phyloP scores from a whole-genome alignment of 2,113 vertebrate species.

The Thalassarche chlororhynchos region DNA sequence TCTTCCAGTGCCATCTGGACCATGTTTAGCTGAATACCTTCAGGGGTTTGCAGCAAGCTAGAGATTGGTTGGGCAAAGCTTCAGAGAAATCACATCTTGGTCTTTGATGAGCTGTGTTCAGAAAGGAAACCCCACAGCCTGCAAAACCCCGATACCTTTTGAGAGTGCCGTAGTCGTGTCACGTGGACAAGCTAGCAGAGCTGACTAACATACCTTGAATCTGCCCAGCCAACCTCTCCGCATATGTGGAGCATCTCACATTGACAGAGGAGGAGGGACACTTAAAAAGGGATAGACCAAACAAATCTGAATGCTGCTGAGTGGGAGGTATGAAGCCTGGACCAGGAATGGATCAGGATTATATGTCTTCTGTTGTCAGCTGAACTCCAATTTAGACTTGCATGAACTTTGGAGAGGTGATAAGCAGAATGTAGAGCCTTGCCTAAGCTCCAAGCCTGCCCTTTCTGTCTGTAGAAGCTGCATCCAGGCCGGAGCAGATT shows the following conservation, averaged over 20 bases:
- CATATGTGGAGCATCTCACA: background rate
- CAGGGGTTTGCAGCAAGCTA: background rate
- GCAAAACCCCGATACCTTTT: background rate
- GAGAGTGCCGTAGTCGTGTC: background rate
- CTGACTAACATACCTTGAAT: background rate
- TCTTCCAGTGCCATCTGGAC: conserved; percentile 70
- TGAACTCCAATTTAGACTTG: background rate
- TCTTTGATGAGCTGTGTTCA: background rate
- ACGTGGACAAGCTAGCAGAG: conserved; percentile 17
- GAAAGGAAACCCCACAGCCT: conserved; percentile 22
- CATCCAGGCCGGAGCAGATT: background rate
- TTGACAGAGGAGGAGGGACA: background rate
- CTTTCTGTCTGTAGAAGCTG: background rate
- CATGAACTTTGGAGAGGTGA: background rate
- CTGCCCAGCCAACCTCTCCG: background rate
- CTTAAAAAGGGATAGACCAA: background rate
- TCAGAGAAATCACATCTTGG: conserved; percentile 52
- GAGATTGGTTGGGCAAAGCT: conserved; percentile 60
- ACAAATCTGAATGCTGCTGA: background rate
- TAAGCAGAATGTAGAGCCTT: background rate
- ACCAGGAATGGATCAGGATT: background rate
- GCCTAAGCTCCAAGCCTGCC: background rate
- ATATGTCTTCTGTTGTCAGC: background rate
- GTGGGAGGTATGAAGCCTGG: background rate
- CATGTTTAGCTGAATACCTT: conserved; percentile 16